These are phyloP conservation scores for Empis livida DNA, from an alignment of 2,888 invertebrate species.

Conservation along the genomic window DNA sequence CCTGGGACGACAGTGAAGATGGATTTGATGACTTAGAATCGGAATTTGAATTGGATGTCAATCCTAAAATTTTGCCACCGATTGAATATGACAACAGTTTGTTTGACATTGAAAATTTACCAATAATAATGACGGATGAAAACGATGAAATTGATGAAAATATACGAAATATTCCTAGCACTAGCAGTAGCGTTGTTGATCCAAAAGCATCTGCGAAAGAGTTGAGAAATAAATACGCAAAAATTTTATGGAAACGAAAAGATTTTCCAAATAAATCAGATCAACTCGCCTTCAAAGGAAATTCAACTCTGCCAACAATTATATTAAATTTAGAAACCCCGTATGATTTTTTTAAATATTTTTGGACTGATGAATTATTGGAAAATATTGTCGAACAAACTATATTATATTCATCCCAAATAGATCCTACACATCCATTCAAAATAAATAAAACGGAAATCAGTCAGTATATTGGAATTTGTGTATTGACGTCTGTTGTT, in stretches of 20 bases:
- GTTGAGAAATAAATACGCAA: not conserved
- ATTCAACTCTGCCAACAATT: not conserved
- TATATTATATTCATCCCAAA: not conserved
- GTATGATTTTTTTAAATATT: not conserved
- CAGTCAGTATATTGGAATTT: conserved; percentile 3
- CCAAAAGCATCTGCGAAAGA: not conserved
- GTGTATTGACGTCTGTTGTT: not conserved
- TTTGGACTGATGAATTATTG: not conserved
- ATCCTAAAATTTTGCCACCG: not conserved
- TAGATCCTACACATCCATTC: not conserved
- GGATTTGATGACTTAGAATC: not conserved
- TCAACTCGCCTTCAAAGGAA: not conserved
- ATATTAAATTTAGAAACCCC: not conserved
- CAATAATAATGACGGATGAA: not conserved
- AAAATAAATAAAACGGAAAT: conserved; percentile 3
- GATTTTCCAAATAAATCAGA: not conserved
- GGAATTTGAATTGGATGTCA: not conserved
- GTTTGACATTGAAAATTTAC: not conserved
- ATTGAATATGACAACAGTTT: not conserved
- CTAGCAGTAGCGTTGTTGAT: not conserved
- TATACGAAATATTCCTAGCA: not conserved
- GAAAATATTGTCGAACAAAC: not conserved
- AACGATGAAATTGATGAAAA: not conserved
- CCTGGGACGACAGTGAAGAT: not conserved
- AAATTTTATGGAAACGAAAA: not conserved